Percentiles rank a stretch among this genome's conserved stretches.
Evolutionary conservation across 2,113 vertebrate genomes (phyloP).

Genomic region (Malurus elegans): DNA sequence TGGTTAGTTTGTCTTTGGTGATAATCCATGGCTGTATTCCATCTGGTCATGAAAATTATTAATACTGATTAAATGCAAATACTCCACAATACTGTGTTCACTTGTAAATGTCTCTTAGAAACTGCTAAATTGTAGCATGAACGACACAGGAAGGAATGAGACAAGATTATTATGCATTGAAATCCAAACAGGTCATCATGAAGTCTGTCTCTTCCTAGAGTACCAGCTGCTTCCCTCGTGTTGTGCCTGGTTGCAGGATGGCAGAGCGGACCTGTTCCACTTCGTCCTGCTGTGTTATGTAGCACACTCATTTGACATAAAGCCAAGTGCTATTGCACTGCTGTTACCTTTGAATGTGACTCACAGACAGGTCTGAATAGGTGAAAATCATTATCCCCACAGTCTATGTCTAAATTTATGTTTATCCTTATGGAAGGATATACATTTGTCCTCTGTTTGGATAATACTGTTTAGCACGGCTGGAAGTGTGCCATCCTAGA

Average conservation of each 20-base stretch:
- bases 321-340: neutral
- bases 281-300: neutral
- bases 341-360: neutral
- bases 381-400: neutral
- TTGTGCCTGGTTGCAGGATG: neutral
- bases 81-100: neutral
- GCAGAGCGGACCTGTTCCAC: neutral
- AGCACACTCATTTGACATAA: neutral
- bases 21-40: neutral
- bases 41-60: neutral
- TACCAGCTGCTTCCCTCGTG: neutral
- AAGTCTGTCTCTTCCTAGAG: neutral
- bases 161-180: neutral
- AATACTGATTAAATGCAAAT: neutral
- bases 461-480: neutral
- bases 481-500: neutral
- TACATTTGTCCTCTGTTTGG: neutral
- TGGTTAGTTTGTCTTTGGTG: neutral
- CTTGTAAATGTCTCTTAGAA: neutral
- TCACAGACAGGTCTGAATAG: neutral
- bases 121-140: neutral
- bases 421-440: neutral
- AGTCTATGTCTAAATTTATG: neutral
- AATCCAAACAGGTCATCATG: neutral
- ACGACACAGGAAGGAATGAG: neutral